These are phyloP conservation scores for Diadumene lineata DNA, from an alignment of 92 coral and sea anemone genomes.

Conservation along the genomic window DNA sequence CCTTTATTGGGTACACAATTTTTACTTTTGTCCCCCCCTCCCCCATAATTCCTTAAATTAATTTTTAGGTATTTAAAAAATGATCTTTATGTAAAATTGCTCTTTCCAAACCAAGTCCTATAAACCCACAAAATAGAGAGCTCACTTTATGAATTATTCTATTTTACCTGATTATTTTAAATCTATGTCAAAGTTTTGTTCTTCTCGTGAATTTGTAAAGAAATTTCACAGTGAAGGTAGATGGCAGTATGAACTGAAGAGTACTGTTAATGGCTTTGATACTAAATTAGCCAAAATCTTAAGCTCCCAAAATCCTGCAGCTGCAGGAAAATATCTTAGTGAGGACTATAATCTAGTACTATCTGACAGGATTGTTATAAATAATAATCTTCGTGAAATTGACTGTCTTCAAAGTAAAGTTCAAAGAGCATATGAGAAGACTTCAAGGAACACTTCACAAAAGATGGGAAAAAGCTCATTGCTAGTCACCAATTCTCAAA, in stretches of 20 bases:
- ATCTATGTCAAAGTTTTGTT: slow-evolving; percentile 2
- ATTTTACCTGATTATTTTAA: background rate
- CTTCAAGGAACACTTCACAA: slow-evolving; percentile 39
- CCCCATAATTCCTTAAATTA: no score
- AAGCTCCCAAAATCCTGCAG: slow-evolving; percentile 37
- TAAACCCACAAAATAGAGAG: no score
- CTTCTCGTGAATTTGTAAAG: background rate
- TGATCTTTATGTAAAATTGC: no score
- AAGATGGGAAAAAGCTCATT: slow-evolving; percentile 39
- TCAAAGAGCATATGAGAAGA: slow-evolving; percentile 40
- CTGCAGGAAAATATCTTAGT: slow-evolving; percentile 35
- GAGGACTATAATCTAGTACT: slow-evolving; percentile 30
- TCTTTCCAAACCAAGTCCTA: no score
- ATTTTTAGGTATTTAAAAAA: no score
- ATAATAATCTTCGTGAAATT: slow-evolving; percentile 29
- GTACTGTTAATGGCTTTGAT: background rate
- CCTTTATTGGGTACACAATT: no score
- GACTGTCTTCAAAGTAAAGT: slow-evolving; percentile 38
- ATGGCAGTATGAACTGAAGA: no score
- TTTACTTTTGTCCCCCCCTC: no score
- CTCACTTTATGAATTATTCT: background rate
- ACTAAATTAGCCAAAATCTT: background rate
- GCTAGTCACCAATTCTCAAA: slow-evolving; percentile 35
- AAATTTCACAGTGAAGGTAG: background rate
- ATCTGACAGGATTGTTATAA: slow-evolving; percentile 21